Base-by-base conservation (phyloP, 2,888 invertebrate species). In the Pedicia rivosa region DNA sequence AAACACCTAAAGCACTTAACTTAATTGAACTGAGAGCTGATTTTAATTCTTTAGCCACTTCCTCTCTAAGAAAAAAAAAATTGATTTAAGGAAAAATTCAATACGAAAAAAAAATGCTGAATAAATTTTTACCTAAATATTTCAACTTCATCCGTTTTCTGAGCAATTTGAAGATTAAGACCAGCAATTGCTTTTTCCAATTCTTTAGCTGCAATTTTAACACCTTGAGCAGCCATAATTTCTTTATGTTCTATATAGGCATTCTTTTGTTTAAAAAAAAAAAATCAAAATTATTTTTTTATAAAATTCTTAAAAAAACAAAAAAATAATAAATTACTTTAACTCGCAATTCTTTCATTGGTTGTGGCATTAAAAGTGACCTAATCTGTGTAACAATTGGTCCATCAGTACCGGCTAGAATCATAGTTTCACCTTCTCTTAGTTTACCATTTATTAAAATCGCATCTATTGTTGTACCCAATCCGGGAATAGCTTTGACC, bases 401-500 rank as follows among this genome's bases (percentile, higher is more conserved):
- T 2, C 98, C 98, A 52, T 99, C 98, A 0, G 94, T 92, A 30
- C 98, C 98, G 2, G 97, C 95, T 39, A 98, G 63, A 19, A 98
- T 73, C 65, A 95, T 80, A 0, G 91, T 90, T 51, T 97, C 92
- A 2, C 94, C 91, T 60, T 94, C 94, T 33, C 71, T 70, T 24
- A 99, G 64, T n/a, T 74, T 77, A 12, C 98, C 98, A 63, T 99
- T 98, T 38, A 99, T 88, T 40, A 99, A 70, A 59, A 98, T 97
- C 15, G 95, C 88, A 68, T 99, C 98, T 50, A 99, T 92, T 3
- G 98, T 98, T 34, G 97, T 99, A 36, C 95, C 95, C 42, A 98
- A 67, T 24, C 98, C 98, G 15, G 92, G 78, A 52, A 97, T 82
- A 1, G 92, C 91, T 70, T 97, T 97, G 25, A 97, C 95, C 24